Base-by-base conservation (phyloP, 2,888 invertebrate genomes). In the Idaea straminata region DNA sequence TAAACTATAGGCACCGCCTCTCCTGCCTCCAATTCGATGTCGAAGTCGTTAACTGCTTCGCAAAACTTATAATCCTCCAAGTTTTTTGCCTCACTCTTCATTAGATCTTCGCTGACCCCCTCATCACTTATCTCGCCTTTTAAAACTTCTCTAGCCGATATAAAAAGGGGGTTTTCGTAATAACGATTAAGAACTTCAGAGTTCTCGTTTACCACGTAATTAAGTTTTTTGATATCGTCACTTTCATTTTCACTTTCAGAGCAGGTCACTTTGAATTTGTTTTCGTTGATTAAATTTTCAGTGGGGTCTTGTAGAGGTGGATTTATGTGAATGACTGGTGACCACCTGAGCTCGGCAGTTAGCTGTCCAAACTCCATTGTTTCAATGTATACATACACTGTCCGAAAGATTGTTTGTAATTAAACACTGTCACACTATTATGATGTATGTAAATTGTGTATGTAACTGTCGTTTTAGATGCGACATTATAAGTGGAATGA, bases 1-100 rank as follows among this genome's bases (percentile, higher is more conserved):
- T 92, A 89, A 73, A 93, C 91, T 79, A 90, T 88, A 63, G 91
- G 91, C 68, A 87, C 87, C 66, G 87, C 88, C 73, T 91, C 90
- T 38, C 81, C 87, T 63, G 81, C 77, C 75, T 91, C 90, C 81
- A 91, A 80, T 79, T 90, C 89, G 72, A 89, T 89, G 78, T 90
- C 91, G 78, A 91, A 89, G 86, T 89, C 91, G 83, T 88, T 88
- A 83, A 90, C 88, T 74, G 88, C 86, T 77, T 86, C 89, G 78
- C 87, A 85, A 78, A 90, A 88, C 86, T 89, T 90, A 86, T 90
- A 90, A 88, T 89, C 86, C 83, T 80, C 80, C 71, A 88, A 85
- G 77, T 88, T 87, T 84, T 85, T 84, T 81, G 80, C 81, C 76
- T 85, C 83, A 78, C 83, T 86, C 84, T 87, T 87, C 85, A 88